Base-by-base conservation (phyloP, 2,113 vertebrate genomes). In the Cercopithecus mona region DNA sequence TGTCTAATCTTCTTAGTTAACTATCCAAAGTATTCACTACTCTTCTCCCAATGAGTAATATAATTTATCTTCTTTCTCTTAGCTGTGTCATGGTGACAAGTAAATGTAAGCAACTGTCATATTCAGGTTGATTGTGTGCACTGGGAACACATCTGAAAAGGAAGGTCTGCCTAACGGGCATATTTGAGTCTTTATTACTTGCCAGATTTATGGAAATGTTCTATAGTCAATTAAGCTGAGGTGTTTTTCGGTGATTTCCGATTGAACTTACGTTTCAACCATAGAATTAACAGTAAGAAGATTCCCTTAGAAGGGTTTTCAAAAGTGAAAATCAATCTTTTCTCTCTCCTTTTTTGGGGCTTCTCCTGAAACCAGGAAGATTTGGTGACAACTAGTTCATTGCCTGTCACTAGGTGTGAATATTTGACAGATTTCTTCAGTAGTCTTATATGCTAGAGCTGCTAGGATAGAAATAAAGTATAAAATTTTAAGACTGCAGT, bases 401-500 rank as follows among this genome's bases (percentile, higher is more conserved):
- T 20, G 3, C 45, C 66, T 97, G 94, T 94, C 82, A 97, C 66
- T 50, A 45, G 16, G 30, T 78, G 12, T 73, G 61, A 96, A 23
- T 64, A 43, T 50, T 32, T 96, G 76, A 96, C 97, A 95, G 68
- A 50, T 79, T 87, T 23, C 76, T 90, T 93, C 79, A 82, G 30
- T 59, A 10, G n/a, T 32, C 43, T 59, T 84, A 89, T 66, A 92
- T 93, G 93, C 48, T 17, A 50, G 32, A 18, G 40, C 32, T 97
- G 35, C 11, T 73, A 25, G 40, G 96, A 59, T 70, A 96, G 72
- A 96, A 90, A 23, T 52, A 97, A 83, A 93, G 13, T 68, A 11
- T 18, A 84, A 40, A 89, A 48, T 88, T 90, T 95, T 45, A 94
- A 72, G 64, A 90, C 8, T 90, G 27, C 79, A 88, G 22, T 93